These are phyloP conservation scores for Drosophila melanocephala DNA, from an alignment of 2,888 invertebrate genomes.

Conservation along the genomic window DNA sequence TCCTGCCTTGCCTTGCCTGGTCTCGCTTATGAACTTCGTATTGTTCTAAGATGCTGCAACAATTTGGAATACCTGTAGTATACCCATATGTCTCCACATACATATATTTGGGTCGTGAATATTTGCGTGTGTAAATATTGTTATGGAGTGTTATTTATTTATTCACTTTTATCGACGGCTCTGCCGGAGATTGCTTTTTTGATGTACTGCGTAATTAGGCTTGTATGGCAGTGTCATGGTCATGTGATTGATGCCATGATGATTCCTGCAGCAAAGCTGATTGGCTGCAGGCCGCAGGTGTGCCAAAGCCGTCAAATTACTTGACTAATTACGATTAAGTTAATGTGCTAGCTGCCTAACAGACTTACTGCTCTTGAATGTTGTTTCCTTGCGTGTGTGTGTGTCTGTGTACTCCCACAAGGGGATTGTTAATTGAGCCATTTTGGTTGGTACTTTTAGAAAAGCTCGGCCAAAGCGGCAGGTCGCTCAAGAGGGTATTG, in stretches of 20 bases:
- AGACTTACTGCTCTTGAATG: background rate
- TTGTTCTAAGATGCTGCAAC: conserved; percentile 35
- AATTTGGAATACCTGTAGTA: conserved; percentile 6
- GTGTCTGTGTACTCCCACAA: background rate
- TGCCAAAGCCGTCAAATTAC: conserved; percentile 38
- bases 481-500: background rate
- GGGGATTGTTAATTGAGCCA: background rate
- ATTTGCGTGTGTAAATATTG: background rate
- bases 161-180: conserved; percentile 2
- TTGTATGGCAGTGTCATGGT: conserved; percentile 9
- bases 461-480: background rate
- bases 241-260: conserved; percentile 61
- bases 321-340: conserved; percentile 59
- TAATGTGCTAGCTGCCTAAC: background rate
- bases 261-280: background rate
- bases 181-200: conserved; percentile 15
- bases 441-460: background rate
- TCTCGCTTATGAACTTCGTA: conserved; percentile 35
- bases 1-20: background rate
- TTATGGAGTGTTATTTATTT: background rate
- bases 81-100: background rate
- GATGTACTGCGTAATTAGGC: conserved; percentile 13
- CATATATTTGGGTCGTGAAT: background rate
- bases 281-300: conserved; percentile 53
- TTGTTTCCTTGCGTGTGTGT: background rate